These are phyloP conservation scores for Acleris literana DNA, from an alignment of 2,888 invertebrate genomes.

Conservation along the genomic window DNA sequence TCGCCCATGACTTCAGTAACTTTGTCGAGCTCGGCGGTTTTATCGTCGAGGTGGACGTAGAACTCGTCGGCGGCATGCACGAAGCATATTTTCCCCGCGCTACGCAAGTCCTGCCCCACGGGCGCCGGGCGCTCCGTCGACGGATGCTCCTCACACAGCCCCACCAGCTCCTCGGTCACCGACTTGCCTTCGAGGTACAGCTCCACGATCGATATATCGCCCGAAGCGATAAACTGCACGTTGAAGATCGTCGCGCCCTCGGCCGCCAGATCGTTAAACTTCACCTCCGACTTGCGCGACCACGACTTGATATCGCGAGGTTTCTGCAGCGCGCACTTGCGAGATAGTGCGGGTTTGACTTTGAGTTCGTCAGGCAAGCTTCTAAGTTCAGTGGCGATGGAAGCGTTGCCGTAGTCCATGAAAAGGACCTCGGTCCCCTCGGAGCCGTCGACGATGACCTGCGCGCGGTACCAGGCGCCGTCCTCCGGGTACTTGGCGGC, in stretches of 20 bases:
- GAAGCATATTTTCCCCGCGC: slow-evolving; percentile 86
- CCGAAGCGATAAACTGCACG: slow-evolving; percentile 86
- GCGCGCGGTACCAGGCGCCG: slow-evolving; percentile 87
- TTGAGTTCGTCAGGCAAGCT: slow-evolving; percentile 85
- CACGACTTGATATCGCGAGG: slow-evolving; percentile 84
- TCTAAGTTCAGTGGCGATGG: slow-evolving; percentile 82
- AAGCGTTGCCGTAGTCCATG: slow-evolving; percentile 88
- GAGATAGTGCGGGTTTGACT: slow-evolving; percentile 83
- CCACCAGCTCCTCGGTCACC: slow-evolving; percentile 84
- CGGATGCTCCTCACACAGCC: slow-evolving; percentile 74
- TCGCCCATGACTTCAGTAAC: slow-evolving; percentile 83
- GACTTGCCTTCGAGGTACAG: slow-evolving; percentile 85
- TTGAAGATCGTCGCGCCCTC: slow-evolving; percentile 88
- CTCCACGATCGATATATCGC: slow-evolving; percentile 86
- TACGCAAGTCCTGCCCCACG: slow-evolving; percentile 68
- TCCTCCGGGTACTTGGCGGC: slow-evolving; percentile 87
- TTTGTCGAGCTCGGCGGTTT: slow-evolving; percentile 82
- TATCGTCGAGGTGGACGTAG: slow-evolving; percentile 87
- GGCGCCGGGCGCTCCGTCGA: slow-evolving; percentile 68
- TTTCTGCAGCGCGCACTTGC: slow-evolving; percentile 84
- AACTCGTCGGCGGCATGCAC: slow-evolving; percentile 88
- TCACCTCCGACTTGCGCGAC: slow-evolving; percentile 86
- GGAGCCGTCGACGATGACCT: slow-evolving; percentile 82
- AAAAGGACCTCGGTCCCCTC: slow-evolving; percentile 85
- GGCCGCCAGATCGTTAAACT: slow-evolving; percentile 87